Base-by-base conservation (phyloP, 2,797 vertebrate genomes). In the Xyrichtys novacula region DNA sequence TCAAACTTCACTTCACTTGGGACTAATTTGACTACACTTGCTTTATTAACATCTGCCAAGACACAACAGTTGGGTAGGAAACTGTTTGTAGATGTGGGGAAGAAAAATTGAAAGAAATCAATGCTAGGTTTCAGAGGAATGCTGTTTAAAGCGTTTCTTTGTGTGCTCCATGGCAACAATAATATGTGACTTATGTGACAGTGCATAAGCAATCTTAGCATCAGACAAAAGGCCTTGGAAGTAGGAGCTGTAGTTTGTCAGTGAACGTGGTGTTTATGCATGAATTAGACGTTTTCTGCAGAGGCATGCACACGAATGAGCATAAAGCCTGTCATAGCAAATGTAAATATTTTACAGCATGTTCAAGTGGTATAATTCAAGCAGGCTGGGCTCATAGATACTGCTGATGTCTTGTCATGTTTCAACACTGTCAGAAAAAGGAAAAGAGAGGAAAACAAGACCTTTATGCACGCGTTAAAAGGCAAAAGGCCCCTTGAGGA, bases 41-140 rank as follows among this genome's bases (percentile, higher is more conserved):
- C 31, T 15, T 74, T 70, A 42, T 71, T 80, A 63, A 29, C 38
- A 42, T 65, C 66, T 71, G 54, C 58, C 43, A 57, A 49, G 64
- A 40, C 14, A 23, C 53, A 28, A 39, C 64, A 68, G 39, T 48
- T 63, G 57, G 72, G 53, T 68, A 32, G 71, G 56, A 73, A 71
- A 54, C n/a, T 52, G 22, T 40, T 65, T 17, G 15, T n/a, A 39
- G 49, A 42, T 17, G 15, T n/a, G 42, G 49, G 46, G 34, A 61
- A 46, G 54, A 23, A n/a, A 14, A 9, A 20, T 31, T 25, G 29
- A 15, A 19, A 23, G 31, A 40, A 62, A 53, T 44, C 59, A 31
- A 39, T 60, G 22, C 39, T 44, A 1, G 0, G 36, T 34, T 40
- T 23, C 23, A 58, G 53, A 60, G 43, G 31, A 34, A 59, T 54